Evolutionary conservation across 1,140 invertebrate genomes (phyloP).

Genomic region (Neodiprion fabricii): DNA sequence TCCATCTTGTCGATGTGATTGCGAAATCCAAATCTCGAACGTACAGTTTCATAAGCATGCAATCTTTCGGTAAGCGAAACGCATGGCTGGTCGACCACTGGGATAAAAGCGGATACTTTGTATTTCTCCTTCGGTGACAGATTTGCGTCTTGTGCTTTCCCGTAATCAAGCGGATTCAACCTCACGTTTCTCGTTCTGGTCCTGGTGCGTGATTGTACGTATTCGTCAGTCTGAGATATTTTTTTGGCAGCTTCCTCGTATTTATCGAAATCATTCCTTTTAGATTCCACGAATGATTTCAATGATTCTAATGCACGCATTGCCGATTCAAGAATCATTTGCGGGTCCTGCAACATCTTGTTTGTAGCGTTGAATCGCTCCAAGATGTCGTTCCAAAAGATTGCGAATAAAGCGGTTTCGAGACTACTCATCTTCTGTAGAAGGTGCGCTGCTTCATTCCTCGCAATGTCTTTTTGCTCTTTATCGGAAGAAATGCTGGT

Average conservation of each 20-base stretch:
- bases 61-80: slow-evolving; percentile 22
- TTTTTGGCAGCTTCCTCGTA: slow-evolving; percentile 8
- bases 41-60: slow-evolving; percentile 5
- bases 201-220: slow-evolving; percentile 19
- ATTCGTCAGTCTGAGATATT: background rate
- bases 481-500: background rate
- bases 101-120: slow-evolving; percentile 20
- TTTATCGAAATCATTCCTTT: background rate
- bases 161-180: slow-evolving; percentile 23
- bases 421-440: slow-evolving; percentile 17
- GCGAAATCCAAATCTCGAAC: slow-evolving; percentile 16
- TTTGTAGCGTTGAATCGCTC: slow-evolving; percentile 4
- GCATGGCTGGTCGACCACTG: slow-evolving; percentile 19
- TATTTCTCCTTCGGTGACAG: slow-evolving; percentile 25
- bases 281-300: background rate
- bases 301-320: background rate
- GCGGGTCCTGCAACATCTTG: slow-evolving; percentile 8
- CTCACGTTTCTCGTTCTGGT: slow-evolving; percentile 19
- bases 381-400: slow-evolving; percentile 24
- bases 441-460: slow-evolving; percentile 11
- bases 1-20: slow-evolving; percentile 28
- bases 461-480: slow-evolving; percentile 9
- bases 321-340: background rate
- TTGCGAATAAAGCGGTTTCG: slow-evolving; percentile 20
- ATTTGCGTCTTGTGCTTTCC: slow-evolving; percentile 23